phyloP scores from a whole-genome alignment of 2,888 invertebrate species.

The Lampropteryx suffumata region DNA sequence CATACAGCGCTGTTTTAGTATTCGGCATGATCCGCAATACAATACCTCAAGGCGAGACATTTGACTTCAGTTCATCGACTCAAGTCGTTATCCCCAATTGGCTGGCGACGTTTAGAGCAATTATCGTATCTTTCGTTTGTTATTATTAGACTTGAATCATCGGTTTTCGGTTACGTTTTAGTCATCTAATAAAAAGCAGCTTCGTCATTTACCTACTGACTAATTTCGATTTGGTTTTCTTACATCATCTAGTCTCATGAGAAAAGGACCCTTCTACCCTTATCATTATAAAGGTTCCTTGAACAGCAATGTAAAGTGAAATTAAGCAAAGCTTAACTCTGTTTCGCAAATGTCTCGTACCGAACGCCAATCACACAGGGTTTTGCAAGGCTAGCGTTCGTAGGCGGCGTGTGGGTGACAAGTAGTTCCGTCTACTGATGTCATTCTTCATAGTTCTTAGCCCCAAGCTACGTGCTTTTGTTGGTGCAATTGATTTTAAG shows the following conservation, averaged over 20 bases:
- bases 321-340: not conserved
- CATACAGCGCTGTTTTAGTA: too few relatives aligned
- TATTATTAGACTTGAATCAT: conserved; percentile 53
- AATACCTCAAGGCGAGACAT: conserved; percentile 30
- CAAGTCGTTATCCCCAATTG: conserved; percentile 65
- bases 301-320: not conserved
- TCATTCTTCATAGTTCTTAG: conserved; percentile 53
- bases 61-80: conserved; percentile 61
- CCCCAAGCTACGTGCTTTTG: conserved; percentile 38
- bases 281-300: too few relatives aligned
- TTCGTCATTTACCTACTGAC: too few relatives aligned
- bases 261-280: too few relatives aligned
- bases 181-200: not conserved
- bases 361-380: conserved; percentile 43
- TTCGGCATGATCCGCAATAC: conserved; percentile 1
- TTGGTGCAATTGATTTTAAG: conserved; percentile 14
- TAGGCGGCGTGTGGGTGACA: conserved; percentile 69
- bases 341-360: conserved; percentile 29
- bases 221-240: too few relatives aligned
- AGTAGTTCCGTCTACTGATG: conserved; percentile 74
- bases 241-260: too few relatives aligned
- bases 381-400: conserved; percentile 68
- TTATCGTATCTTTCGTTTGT: conserved; percentile 61
- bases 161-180: conserved; percentile 38
- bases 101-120: conserved; percentile 59